phyloP scores from a whole-genome alignment of 1,140 invertebrate genomes.

The Sarcophaga peregrina region DNA sequence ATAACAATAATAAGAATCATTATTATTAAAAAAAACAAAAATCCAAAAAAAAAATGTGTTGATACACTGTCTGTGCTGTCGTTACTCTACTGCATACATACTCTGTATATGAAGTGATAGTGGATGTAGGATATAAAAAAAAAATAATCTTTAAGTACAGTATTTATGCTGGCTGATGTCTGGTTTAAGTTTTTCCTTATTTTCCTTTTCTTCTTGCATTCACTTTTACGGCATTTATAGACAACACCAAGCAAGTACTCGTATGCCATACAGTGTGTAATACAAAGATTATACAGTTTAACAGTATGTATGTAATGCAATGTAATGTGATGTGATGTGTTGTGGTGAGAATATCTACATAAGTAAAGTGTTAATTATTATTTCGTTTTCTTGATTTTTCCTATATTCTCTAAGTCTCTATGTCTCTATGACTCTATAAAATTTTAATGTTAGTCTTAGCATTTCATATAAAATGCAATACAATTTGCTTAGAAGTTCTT shows the following conservation, averaged over 20 bases:
- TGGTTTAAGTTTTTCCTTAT: conserved; percentile 14
- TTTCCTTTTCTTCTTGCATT: no score
- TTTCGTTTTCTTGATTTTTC: not conserved
- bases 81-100: no score
- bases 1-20: no score
- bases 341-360: not conserved
- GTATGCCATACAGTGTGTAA: not conserved
- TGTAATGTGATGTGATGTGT: not conserved
- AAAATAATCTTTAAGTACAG: not conserved
- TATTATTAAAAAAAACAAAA: no score
- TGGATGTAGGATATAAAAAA: not conserved
- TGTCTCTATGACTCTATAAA: not conserved
- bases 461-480: conserved; percentile 15
- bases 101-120: not conserved
- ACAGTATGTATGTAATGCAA: not conserved
- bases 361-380: not conserved
- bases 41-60: no score
- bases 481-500: conserved; percentile 8
- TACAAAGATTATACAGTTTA: not conserved
- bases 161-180: not conserved
- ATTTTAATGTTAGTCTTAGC: conserved; percentile 23
- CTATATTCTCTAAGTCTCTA: not conserved
- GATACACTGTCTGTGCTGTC: no score
- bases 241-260: no score
- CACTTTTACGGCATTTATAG: no score